Conservation (phyloP, 2,113 vertebrate genomes). For the Melanostigma gelatinosum region DNA sequence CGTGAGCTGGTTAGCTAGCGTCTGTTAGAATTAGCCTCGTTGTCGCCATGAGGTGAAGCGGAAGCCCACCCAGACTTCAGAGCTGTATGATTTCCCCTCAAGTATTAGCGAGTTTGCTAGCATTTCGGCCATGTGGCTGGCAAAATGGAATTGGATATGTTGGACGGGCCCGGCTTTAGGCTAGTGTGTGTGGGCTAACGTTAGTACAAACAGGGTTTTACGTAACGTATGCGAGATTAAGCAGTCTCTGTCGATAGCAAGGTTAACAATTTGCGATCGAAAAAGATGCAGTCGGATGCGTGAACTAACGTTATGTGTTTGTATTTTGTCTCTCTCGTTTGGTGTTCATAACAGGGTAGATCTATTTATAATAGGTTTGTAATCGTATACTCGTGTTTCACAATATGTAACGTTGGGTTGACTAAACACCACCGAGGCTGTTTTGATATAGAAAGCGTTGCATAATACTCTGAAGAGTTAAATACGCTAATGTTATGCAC, state of each 20-base stretch:
- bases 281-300: neutral
- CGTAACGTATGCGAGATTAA: constrained; percentile 74
- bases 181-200: constrained; percentile 47
- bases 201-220: constrained; percentile 64
- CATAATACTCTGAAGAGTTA: constrained; percentile 38
- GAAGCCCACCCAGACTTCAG: constrained; percentile 66
- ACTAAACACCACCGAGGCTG: neutral
- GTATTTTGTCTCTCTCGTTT: neutral
- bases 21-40: constrained; percentile 59
- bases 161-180: constrained; percentile 54
- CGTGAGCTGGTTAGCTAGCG: constrained; percentile 56
- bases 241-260: constrained; percentile 40
- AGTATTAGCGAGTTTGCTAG: constrained; percentile 64
- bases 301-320: constrained; percentile 10
- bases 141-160: constrained; percentile 24
- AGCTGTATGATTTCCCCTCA: constrained; percentile 33
- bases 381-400: neutral
- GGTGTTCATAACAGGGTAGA: neutral
- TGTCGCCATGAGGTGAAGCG: constrained; percentile 80
- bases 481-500: constrained; percentile 7
- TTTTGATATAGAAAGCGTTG: constrained; percentile 38
- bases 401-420: neutral
- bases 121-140: constrained; percentile 75
- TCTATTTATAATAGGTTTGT: accelerated
- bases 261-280: constrained; percentile 36